Evolutionary conservation across 2,888 invertebrate genomes (phyloP).

Genomic region (Tetramorium bicarinatum): DNA sequence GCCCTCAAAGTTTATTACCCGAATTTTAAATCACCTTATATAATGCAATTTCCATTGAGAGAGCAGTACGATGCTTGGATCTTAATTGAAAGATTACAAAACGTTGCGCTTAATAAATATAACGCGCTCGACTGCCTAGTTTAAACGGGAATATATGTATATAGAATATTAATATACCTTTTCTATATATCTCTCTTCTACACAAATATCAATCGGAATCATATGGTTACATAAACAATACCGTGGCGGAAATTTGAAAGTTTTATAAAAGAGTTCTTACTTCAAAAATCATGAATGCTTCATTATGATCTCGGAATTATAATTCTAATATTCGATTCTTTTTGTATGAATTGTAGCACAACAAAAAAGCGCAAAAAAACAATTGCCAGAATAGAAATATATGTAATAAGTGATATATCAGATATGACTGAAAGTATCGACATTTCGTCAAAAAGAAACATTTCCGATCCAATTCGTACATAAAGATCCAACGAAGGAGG

Average conservation of each 20-base stretch:
- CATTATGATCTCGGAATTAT: neutral
- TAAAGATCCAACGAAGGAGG: conserved; percentile 18
- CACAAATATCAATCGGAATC: neutral
- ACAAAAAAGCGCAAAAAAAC: neutral
- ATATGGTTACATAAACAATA: neutral
- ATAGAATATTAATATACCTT: neutral
- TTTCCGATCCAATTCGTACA: neutral
- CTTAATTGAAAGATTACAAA: conserved; percentile 75
- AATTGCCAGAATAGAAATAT: neutral
- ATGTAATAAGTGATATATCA: neutral
- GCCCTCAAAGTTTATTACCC: neutral
- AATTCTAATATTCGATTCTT: neutral
- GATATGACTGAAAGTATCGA: neutral
- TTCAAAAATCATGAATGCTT: neutral
- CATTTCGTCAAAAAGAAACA: neutral
- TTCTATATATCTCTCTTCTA: neutral
- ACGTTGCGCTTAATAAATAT: conserved; percentile 64
- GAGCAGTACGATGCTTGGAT: conserved; percentile 47
- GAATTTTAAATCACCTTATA: conserved; percentile 1
- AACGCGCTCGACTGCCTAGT: conserved; percentile 48
- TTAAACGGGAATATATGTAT: neutral
- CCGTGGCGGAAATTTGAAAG: neutral
- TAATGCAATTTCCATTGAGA: conserved; percentile 53
- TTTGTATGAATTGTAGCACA: neutral
- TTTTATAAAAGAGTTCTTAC: neutral